These are phyloP conservation scores for Hipparchia sbordonii DNA, from an alignment of 2,888 invertebrate species.

Conservation along the genomic window DNA sequence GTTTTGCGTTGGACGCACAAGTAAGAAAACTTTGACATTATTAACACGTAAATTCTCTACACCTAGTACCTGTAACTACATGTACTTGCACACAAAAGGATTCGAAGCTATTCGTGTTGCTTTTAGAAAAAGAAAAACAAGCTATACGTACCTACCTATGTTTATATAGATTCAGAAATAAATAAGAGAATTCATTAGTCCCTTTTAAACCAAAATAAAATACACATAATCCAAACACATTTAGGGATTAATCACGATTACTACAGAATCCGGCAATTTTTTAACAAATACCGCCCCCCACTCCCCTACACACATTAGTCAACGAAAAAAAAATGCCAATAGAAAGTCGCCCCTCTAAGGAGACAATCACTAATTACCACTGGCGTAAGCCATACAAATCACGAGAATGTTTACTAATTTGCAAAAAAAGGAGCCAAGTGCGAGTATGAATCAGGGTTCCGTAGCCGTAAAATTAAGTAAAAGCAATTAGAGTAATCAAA, in stretches of 20 bases:
- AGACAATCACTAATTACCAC: constrained; percentile 76
- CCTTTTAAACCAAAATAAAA: constrained; percentile 2
- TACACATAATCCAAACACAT: constrained; percentile 23
- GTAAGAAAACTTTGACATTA: no score
- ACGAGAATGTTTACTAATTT: constrained; percentile 80
- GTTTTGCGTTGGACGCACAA: no score
- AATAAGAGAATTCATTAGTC: not conserved
- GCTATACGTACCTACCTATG: no score
- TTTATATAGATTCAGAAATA: not conserved
- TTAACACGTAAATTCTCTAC: no score
- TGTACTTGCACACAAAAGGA: no score
- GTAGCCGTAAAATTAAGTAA: constrained; percentile 19
- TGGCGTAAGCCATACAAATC: constrained; percentile 79
- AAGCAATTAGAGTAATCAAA: not conserved
- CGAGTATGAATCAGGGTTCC: constrained; percentile 29
- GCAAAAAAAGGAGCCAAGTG: constrained; percentile 55
- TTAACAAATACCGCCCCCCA: constrained; percentile 47
- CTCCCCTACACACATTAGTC: constrained; percentile 59
- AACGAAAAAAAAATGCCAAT: constrained; percentile 67
- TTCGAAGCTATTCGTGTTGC: not conserved
- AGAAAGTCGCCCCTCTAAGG: constrained; percentile 54
- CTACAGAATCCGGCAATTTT: constrained; percentile 60
- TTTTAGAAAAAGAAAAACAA: not conserved
- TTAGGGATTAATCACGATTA: constrained; percentile 29
- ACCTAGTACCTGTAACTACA: no score